Percentiles rank a stretch among this genome's conserved stretches.
Conservation (phyloP, 2,888 invertebrate genomes). For the Parnassius orleans region DNA sequence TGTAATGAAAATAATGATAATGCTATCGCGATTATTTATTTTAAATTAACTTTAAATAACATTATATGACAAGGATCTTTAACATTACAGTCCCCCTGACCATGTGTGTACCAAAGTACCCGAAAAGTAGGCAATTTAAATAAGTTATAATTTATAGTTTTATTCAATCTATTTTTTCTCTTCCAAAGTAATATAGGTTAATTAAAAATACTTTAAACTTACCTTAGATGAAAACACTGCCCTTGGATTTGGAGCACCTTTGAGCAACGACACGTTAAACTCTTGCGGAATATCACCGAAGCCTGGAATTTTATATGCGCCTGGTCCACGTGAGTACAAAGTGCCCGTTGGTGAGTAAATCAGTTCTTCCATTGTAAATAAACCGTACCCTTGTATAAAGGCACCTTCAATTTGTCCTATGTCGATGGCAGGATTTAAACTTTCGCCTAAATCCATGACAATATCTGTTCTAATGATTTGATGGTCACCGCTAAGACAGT, state of each 20-base stretch:
- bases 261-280: slow-evolving; percentile 95
- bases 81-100: too few species aligned
- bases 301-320: slow-evolving; percentile 96
- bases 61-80: too few species aligned
- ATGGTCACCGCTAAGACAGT: slow-evolving; percentile 96
- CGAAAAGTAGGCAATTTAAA: too few species aligned
- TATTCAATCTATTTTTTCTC: too few species aligned
- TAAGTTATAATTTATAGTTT: too few species aligned
- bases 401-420: slow-evolving; percentile 98
- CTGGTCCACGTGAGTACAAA: slow-evolving; percentile 92
- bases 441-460: slow-evolving; percentile 97
- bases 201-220: slow-evolving; percentile 28
- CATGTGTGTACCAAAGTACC: too few species aligned
- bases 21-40: too few species aligned
- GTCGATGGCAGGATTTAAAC: slow-evolving; percentile 97
- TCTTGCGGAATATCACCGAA: slow-evolving; percentile 95
- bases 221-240: slow-evolving; percentile 98
- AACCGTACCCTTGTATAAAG: slow-evolving; percentile 96
- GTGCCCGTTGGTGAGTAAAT: slow-evolving; percentile 92
- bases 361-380: slow-evolving; percentile 94
- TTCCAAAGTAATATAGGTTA: too few species aligned
- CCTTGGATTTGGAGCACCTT: slow-evolving; percentile 93
- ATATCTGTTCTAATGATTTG: slow-evolving; percentile 93
- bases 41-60: too few species aligned
- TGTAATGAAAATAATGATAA: too few species aligned